phyloP scores from a whole-genome alignment of 2,888 invertebrate species.

The Perizoma flavofasciatum region DNA sequence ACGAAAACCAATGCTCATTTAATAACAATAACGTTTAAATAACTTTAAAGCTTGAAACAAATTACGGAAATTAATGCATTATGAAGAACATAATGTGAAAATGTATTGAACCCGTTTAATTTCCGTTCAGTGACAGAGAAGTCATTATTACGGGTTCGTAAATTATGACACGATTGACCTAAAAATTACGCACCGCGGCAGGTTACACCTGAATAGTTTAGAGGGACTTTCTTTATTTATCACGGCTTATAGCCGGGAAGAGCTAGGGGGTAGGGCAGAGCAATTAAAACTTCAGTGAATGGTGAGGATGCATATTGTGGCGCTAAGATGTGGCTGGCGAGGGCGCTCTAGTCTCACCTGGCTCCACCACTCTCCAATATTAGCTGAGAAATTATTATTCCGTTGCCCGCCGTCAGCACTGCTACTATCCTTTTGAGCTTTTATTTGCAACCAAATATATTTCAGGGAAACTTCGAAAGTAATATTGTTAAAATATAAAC shows the following conservation, averaged over 20 bases:
- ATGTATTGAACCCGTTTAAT: conserved; percentile 53
- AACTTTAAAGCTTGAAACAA: conserved; percentile 12
- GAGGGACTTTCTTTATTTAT: conserved; percentile 42
- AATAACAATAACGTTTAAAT: not conserved
- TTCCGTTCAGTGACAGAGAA: conserved; percentile 48
- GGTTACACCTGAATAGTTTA: conserved; percentile 34
- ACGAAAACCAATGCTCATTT: not conserved
- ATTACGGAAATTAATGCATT: conserved; percentile 30
- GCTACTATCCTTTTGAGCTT: conserved; percentile 29
- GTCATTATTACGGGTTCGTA: conserved; percentile 46
- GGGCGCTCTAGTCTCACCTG: conserved; percentile 28
- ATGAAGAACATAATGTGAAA: conserved; percentile 39
- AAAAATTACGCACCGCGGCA: conserved; percentile 35
- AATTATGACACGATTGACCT: conserved; percentile 49
- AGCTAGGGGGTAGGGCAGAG: conserved; percentile 26
- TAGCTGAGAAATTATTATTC: conserved; percentile 48
- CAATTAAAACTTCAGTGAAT: conserved; percentile 46
- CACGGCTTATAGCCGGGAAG: conserved; percentile 28
- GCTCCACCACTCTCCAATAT: conserved; percentile 43
- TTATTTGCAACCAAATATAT: conserved; percentile 12
- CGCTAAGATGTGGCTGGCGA: conserved; percentile 34
- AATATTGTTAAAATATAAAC: not conserved
- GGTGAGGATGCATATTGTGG: conserved; percentile 37
- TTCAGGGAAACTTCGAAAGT: conserved; percentile 3
- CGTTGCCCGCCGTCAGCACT: conserved; percentile 25